Evolutionary conservation across 2,888 invertebrate species (phyloP), one percentile per base, ranked within the genome.

Genomic region (Orchesella flavescens): DNA sequence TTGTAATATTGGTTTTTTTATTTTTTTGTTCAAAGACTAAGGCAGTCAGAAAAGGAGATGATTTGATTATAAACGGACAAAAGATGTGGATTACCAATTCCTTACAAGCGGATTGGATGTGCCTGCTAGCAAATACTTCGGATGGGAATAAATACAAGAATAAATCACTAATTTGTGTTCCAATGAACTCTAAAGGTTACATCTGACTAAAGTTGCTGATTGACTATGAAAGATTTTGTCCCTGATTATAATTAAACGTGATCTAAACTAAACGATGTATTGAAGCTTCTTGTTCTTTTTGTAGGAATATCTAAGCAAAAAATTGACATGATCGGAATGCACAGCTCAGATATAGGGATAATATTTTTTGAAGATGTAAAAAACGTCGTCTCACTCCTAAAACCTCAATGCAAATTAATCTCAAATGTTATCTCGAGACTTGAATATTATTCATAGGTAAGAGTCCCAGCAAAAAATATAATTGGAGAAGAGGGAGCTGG

Each of bases 31-130:
- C 91, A 49, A 87, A 90, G 86, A 93, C 92, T 1, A 90, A 87
- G 55, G 92, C 92, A 12, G 90, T 89, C 43, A 89, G 90, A 79
- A 87, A 90, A 53, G 91, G 90, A 13, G 90, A 90, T 82, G 91
- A 91, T 86, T 87, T 90, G 15, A 89, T 92, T n/a, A 92, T 92
- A 55, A 92, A 92, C 88, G 92, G 92, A 0, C 90, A 90, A 24
- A 92, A 92, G 88, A 83, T 86, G 81, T 87, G 86, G 86, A 87
- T 87, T 44, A 92, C 92, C 2, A 92, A 91, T 87, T 92, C 91
- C 0, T 88, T 89, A 21, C 91, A 92, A 88, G 92, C 92, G 0
- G 92, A 92, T 89, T 92, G 92, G 92, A 92, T 92, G 89, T 92
- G 92, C 88, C 89, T 92, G 24, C 89, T 93, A 63, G 91, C 91